phyloP scores from a whole-genome alignment of 1,140 invertebrate genomes.

The Catajapyx aquilonaris region DNA sequence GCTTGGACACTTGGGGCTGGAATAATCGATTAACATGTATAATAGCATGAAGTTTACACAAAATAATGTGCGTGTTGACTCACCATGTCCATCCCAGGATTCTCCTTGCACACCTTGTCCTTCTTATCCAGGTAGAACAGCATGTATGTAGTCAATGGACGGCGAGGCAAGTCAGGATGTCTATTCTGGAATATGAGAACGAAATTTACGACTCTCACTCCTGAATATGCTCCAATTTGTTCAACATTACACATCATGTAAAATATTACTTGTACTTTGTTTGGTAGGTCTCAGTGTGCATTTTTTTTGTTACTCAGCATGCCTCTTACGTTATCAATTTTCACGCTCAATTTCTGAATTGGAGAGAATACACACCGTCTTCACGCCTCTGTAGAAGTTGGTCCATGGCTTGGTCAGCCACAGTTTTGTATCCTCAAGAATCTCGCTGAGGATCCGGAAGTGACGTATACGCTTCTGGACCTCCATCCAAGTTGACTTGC shows the following conservation, averaged over 20 bases:
- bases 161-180: constrained; percentile 27
- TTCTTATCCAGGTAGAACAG: constrained; percentile 24
- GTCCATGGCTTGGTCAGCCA: constrained; percentile 23
- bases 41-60: too few species aligned
- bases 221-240: neutral
- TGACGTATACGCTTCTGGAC: constrained; percentile 21
- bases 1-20: constrained; percentile 22
- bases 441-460: constrained; percentile 24
- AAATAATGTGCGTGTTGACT: constrained; percentile 2
- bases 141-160: constrained; percentile 25
- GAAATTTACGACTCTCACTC: too few species aligned
- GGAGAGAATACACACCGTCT: constrained; percentile 11
- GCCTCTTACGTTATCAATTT: neutral
- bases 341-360: neutral
- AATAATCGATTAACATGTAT: too few species aligned
- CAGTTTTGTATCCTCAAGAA: constrained; percentile 24
- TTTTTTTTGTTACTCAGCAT: neutral
- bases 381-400: constrained; percentile 18
- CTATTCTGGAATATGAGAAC: constrained; percentile 14
- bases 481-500: constrained; percentile 22
- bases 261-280: neutral
- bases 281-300: constrained; percentile 2
- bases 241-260: neutral
- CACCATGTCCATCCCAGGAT: constrained; percentile 23
- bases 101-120: constrained; percentile 19